Base-by-base conservation (phyloP, 1,140 invertebrate species). In the Polypedilum pembai region DNA sequence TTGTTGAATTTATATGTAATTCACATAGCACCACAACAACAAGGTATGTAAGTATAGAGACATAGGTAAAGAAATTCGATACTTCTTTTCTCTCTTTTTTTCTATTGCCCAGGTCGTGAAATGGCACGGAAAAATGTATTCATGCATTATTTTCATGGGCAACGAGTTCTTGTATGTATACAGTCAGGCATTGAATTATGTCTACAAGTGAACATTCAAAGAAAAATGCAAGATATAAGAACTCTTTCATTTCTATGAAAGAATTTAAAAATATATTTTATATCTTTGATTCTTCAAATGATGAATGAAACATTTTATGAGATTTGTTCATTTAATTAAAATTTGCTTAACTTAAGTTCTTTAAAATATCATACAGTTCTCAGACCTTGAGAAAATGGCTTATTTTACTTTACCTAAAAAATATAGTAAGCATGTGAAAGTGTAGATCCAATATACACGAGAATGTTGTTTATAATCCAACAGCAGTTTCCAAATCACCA, bases 401-500 rank as follows among this genome's bases (percentile, higher is more conserved):
- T 45, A 45, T 45, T 45, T 15, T 12, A 33, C 24, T n/a, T 56
- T 56, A 56, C 45, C 45, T 56, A 56, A 56, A 12, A 56, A 56
- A 56, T 56, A 56, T 56, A 56, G 45, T 56, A 56, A n/a, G n/a
- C 45, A 56, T 12, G 45, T 56, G 45, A 56, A 56, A 15, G 45
- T 56, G n/a, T 56, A 56, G 45, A 56, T 56, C 45, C 45, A 56
- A 56, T 56, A 56, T 56, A 56, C 45, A 56, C 45, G 45, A n/a
- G n/a, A 56, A 56, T 56, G 45, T 56, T 12, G 45, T 56, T 56
- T 56, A 56, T 56, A 56, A 56, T 56, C 45, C 45, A 56, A 56
- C 45, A 56, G 45, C 45, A 56, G 45, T 56, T 56, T 56, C 8
- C 45, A 56, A 56, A 56, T 56, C 45, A 56, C 45, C 45, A 56